Evolutionary conservation across 1,140 invertebrate genomes (phyloP), one percentile per base, ranked within the genome.

Genomic region (Drosophila gunungcola): DNA sequence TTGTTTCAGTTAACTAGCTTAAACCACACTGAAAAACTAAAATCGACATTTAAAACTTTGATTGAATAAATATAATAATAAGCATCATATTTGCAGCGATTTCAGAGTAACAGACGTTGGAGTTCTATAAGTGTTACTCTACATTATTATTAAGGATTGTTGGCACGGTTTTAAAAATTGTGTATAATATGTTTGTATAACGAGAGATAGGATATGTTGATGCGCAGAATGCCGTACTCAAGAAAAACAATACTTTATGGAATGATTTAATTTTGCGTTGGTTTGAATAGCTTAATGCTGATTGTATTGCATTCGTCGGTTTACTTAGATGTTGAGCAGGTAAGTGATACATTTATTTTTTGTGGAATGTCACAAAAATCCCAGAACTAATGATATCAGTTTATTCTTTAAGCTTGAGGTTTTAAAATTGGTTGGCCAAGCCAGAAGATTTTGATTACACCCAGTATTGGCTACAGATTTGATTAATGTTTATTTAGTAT

Each of bases 91-190:
- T 45, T 45, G 16, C 9, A 21, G 16, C 42, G 42, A 11, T 45
- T 13, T 42, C 41, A 13, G 16, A 42, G 41, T 16, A 13, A 42
- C 3, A 42, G 41, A 16, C 41, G 2, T 42, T 42, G n/a, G n/a
- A 42, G 7, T 42, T 27, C 27, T 4, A n/a, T 46, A 46, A 27
- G 45, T 6, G n/a, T 5, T 46, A 12, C 5, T 46, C 43, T 46
- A 46, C 10, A 48, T 29, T 48, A 29, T 29, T n/a, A 7, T 48
- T 48, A 48, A 46, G 25, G 48, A 49, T 49, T 49, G 48, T 49
- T 49, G 48, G 9, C 48, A 49, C n/a, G n/a, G 3, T 2, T 4
- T 34, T 13, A 34, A 29, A n/a, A 65, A 12, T 11, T 11, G 21
- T 12, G 6, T 32, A 32, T 32, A 7, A 3, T 46, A 46, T 25